Conservation (phyloP, 2,113 vertebrate species). For the Tenebrosternarchus preto region DNA sequence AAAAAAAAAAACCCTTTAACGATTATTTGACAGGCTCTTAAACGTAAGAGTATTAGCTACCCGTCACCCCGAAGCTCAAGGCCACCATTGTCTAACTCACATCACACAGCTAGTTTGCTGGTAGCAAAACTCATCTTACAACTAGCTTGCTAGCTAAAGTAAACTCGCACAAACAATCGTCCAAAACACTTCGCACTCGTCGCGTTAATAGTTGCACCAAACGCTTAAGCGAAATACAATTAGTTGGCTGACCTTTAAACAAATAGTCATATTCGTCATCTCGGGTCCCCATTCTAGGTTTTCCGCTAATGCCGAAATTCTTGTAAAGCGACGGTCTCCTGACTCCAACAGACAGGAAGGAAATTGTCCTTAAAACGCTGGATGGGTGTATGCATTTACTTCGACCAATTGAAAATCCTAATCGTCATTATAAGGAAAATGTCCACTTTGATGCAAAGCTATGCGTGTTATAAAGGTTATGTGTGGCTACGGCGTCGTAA, state of each 20-base stretch:
- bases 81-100: conserved; percentile 20
- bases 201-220: background rate
- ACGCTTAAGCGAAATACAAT: background rate
- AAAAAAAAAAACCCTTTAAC: no score
- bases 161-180: conserved; percentile 11
- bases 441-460: no score
- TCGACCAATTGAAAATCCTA: no score
- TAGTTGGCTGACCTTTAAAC: conserved; percentile 72
- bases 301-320: conserved; percentile 32
- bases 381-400: background rate
- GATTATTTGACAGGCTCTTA: no score
- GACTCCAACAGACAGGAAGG: conserved; percentile 47
- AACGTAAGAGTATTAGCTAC: no score
- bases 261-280: conserved; percentile 81
- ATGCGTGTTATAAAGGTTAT: no score
- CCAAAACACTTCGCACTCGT: background rate
- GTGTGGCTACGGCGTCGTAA: no score
- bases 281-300: conserved; percentile 67
- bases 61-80: conserved; percentile 3
- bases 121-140: conserved; percentile 7
- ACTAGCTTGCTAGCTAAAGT: background rate
- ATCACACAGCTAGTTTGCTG: background rate
- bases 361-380: conserved; percentile 25
- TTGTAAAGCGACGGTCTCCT: conserved; percentile 14
- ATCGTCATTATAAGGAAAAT: no score